Conservation (phyloP, 2,797 vertebrate genomes). For the Neomorphus geoffroyi region DNA sequence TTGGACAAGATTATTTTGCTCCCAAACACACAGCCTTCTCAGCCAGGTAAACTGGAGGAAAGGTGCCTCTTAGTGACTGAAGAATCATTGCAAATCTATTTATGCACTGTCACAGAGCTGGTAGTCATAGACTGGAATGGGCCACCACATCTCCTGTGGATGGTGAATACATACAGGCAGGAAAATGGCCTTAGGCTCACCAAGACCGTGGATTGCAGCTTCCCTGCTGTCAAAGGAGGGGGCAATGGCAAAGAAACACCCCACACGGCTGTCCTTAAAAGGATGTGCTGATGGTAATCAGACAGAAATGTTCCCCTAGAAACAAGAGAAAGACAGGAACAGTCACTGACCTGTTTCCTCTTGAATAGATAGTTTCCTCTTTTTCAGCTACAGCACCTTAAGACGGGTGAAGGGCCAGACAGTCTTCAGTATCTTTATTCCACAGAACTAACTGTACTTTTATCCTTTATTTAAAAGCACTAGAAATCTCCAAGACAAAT, state of each 20-base stretch:
- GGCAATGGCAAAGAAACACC: background rate
- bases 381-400: background rate
- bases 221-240: background rate
- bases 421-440: background rate
- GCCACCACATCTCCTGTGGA: background rate
- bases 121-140: background rate
- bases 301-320: background rate
- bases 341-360: background rate
- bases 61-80: background rate
- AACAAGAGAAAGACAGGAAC: background rate
- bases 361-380: background rate
- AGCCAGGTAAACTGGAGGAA: background rate
- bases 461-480: background rate
- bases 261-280: background rate
- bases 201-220: background rate
- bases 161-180: background rate
- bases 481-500: background rate
- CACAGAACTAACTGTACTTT: background rate
- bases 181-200: background rate
- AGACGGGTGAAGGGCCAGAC: background rate
- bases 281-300: background rate
- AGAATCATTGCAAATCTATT: background rate
- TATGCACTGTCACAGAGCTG: background rate
- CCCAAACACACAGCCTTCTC: background rate
- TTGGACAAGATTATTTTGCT: background rate